Percentiles rank a stretch among this genome's conserved stretches.
Evolutionary conservation across 2,888 invertebrate genomes (phyloP).

Genomic region (Lumbricus terrestris): DNA sequence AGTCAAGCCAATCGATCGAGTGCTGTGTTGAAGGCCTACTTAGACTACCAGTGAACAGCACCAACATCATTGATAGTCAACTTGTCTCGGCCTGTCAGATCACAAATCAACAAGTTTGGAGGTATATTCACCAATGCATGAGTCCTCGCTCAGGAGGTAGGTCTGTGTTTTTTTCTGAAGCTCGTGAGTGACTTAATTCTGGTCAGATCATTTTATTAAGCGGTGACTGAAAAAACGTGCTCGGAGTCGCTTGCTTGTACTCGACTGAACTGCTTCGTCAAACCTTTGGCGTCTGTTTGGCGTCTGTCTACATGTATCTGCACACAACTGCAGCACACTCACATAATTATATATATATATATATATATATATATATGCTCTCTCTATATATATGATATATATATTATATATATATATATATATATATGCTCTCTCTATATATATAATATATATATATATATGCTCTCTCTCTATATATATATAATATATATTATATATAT

Average conservation of each 20-base stretch:
- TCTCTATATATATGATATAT: no score
- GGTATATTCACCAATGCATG: background rate
- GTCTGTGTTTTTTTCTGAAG: background rate
- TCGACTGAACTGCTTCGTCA: background rate
- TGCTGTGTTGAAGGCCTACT: background rate
- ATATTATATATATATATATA: no score
- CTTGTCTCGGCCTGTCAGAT: background rate
- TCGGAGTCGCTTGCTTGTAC: no score
- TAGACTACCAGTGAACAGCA: background rate
- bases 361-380: no score
- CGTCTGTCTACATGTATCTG: background rate
- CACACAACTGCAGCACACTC: no score
- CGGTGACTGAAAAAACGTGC: no score
- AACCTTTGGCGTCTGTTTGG: background rate
- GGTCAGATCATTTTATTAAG: background rate
- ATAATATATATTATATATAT: no score
- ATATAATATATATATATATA: no score
- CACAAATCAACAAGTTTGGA: background rate
- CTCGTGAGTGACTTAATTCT: background rate
- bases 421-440: no score
- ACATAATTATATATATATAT: no score
- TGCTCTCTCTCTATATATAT: no score
- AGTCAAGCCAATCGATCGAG: no score
- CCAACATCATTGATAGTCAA: background rate
- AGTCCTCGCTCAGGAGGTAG: background rate